These are phyloP conservation scores for Actias luna DNA, from an alignment of 2,888 invertebrate genomes.

Conservation along the genomic window DNA sequence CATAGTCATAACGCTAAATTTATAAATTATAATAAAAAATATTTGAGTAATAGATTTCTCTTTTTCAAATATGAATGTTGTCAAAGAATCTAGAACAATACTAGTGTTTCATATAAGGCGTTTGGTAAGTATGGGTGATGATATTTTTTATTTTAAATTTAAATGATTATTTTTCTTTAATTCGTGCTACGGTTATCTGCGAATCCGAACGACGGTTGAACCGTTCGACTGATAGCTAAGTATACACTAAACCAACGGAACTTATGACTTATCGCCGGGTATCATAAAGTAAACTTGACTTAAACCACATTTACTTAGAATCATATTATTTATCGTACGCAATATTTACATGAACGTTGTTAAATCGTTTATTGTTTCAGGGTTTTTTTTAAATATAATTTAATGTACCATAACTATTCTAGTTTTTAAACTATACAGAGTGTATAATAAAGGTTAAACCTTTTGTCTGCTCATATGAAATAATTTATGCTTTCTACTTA, in stretches of 20 bases:
- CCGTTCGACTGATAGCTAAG: slow-evolving; percentile 9
- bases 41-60: no score
- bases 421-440: not conserved
- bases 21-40: no score
- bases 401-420: not conserved
- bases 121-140: no score
- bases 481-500: no score
- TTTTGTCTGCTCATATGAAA: no score
- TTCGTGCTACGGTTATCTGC: not conserved
- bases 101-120: no score
- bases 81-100: no score
- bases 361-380: slow-evolving; percentile 10
- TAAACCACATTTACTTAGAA: slow-evolving; percentile 58
- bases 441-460: no score
- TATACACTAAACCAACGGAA: slow-evolving; percentile 15
- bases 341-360: slow-evolving; percentile 26
- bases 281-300: slow-evolving; percentile 68
- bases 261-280: slow-evolving; percentile 50
- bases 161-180: not conserved
- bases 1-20: no score
- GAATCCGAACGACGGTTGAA: not conserved
- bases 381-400: not conserved
- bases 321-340: slow-evolving; percentile 39
- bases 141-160: not conserved
- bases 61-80: no score